phyloP scores from a whole-genome alignment of 1,140 invertebrate genomes.

The Drosophila kepulauana region DNA sequence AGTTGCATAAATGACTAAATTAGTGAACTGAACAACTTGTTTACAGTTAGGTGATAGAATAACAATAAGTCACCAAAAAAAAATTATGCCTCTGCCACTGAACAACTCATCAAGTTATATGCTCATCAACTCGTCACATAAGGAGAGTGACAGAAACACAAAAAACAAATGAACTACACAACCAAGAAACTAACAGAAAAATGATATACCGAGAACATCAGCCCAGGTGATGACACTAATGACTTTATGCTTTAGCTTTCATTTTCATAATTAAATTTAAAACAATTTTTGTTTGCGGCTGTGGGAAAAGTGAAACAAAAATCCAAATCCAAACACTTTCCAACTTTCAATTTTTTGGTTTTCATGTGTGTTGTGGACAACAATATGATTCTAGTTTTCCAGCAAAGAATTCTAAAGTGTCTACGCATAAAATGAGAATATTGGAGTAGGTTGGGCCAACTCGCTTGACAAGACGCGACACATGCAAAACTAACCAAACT shows the following conservation, averaged over 20 bases:
- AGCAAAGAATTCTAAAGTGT: conserved; percentile 31
- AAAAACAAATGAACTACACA: conserved; percentile 28
- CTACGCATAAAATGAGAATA: conserved; percentile 67
- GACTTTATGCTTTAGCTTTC: conserved; percentile 58
- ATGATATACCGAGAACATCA: conserved; percentile 34
- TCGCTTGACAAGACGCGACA: conserved; percentile 18
- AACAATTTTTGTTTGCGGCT: conserved; percentile 13
- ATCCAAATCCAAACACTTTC: conserved; percentile 54
- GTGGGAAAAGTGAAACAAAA: conserved; percentile 44
- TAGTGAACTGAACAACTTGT: conserved; percentile 25
- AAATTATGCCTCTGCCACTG: conserved; percentile 2
- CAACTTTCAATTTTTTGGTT: conserved; percentile 68
- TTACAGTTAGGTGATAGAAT: conserved; percentile 52
- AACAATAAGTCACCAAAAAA: conserved; percentile 21
- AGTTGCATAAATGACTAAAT: conserved; percentile 54
- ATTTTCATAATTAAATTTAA: conserved; percentile 63
- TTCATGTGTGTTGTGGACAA: not conserved
- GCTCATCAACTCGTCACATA: conserved; percentile 7
- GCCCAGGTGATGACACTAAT: conserved; percentile 52
- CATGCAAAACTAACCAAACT: conserved; percentile 42
- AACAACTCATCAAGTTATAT: not conserved
- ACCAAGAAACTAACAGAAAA: conserved; percentile 12
- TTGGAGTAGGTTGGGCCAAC: conserved; percentile 66
- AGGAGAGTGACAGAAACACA: not conserved
- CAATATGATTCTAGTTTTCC: conserved; percentile 36